Evolutionary conservation across 2,888 invertebrate genomes (phyloP), one percentile per base, ranked within the genome.

Genomic region (Myathropa florea): DNA sequence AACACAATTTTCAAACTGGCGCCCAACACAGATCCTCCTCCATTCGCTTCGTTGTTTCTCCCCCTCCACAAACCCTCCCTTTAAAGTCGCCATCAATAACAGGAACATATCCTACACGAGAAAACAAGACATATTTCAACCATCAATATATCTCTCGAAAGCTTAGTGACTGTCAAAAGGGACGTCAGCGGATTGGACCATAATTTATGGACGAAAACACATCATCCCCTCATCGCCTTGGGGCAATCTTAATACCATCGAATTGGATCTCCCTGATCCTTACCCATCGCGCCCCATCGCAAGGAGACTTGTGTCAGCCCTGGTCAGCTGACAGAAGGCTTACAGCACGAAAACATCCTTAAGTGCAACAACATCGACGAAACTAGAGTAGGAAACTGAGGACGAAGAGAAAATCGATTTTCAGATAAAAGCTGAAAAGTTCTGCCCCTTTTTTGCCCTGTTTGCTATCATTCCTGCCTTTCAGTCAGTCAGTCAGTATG

Each of bases 371-470:
- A 7, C 18, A 18, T 18, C 7, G 28, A 61, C 4, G 36, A 21
- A 65, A 23, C 28, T 12, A 12, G 61, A 77, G 55, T 21, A 46
- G 18, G 12, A 63, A 68, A 36, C 23, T 36, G 14, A 57, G 14
- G 12, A 6, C 39, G 4, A n/a, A 18, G 12, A n/a, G 68, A 71
- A 73, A 70, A 83, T 79, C 68, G 60, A 65, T 79, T 70, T 79
- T n/a, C 46, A 30, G 57, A 63, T 78, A 63, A 73, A 68, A 73
- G 61, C 71, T 36, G 33, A 72, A 73, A 18, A 63, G 67, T 77
- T 65, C 36, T 30, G 26, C 18, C 21, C 21, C 21, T 67, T 46
- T 30, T 23, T 61, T 77, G 2, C 4, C n/a, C n/a, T n/a, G n/a
- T n/a, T 63, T 36, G 12, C 23, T 63, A 6, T 36, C 23, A 14